Percentiles rank a stretch among this genome's conserved stretches.
Evolutionary conservation across 2,797 vertebrate species (phyloP).

Genomic region (Borostomias antarcticus): DNA sequence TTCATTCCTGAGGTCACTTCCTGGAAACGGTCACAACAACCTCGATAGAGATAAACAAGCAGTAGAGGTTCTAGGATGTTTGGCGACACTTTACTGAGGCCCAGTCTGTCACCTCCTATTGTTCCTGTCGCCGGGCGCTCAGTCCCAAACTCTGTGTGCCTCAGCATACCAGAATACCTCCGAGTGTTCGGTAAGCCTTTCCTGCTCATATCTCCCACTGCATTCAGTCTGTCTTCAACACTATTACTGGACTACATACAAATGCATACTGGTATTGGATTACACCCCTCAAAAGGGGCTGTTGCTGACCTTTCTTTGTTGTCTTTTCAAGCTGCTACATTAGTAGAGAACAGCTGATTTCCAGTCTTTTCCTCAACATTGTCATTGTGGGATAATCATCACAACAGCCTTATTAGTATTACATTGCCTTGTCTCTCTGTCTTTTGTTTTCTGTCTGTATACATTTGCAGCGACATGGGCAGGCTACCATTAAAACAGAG

Average conservation of each 20-base stretch:
- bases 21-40: slow-evolving; percentile 75
- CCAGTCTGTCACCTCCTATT: slow-evolving; percentile 71
- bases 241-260: slow-evolving; percentile 23
- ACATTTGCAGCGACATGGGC: background rate
- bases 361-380: background rate
- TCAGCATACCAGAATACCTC: slow-evolving; percentile 42
- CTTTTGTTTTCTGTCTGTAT: background rate
- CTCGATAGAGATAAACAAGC: slow-evolving; percentile 67
- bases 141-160: slow-evolving; percentile 55
- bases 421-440: too few species aligned
- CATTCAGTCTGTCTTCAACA: slow-evolving; percentile 36
- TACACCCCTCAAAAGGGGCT: background rate
- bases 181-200: slow-evolving; percentile 11
- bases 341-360: background rate
- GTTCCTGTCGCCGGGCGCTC: slow-evolving; percentile 61
- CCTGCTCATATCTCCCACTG: slow-evolving; percentile 21
- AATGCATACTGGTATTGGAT: slow-evolving; percentile 13
- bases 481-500: too few species aligned
- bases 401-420: background rate
- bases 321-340: background rate
- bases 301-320: slow-evolving; percentile 8
- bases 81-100: slow-evolving; percentile 43
- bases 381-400: background rate
- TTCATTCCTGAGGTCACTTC: slow-evolving; percentile 73
- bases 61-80: slow-evolving; percentile 58